Conservation (phyloP, 2,888 invertebrate genomes). For the Catocala sponsa region DNA sequence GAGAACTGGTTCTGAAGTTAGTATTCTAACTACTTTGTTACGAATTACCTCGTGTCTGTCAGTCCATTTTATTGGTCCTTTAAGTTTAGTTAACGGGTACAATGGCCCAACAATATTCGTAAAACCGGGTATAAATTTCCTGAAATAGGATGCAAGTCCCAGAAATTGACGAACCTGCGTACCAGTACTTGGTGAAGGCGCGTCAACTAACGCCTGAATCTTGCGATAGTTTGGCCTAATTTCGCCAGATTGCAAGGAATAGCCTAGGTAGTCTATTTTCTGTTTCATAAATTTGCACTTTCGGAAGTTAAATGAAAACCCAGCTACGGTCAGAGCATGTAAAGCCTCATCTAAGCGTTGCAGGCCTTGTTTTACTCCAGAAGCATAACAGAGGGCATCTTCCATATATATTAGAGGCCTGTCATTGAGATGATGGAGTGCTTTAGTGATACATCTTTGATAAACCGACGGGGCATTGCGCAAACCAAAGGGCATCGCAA, state of each 20-base stretch:
- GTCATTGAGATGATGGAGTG: neutral
- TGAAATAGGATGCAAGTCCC: constrained; percentile 39
- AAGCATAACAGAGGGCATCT: neutral
- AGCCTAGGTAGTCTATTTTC: constrained; percentile 35
- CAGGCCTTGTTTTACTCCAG: constrained; percentile 3
- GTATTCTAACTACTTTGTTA: neutral
- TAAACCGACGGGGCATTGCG: neutral
- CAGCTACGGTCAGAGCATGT: constrained; percentile 18
- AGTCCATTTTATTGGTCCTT: constrained; percentile 41
- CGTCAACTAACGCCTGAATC: constrained; percentile 25
- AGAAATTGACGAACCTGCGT: constrained; percentile 40
- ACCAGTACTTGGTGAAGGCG: constrained; percentile 25
- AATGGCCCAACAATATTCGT: neutral
- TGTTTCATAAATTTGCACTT: constrained; percentile 23
- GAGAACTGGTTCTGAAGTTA: constrained; percentile 10
- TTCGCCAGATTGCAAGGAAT: constrained; percentile 21
- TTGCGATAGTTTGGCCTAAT: constrained; percentile 36
- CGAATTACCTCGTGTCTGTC: neutral
- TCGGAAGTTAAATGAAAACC: constrained; percentile 32
- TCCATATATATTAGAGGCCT: constrained; percentile 5
- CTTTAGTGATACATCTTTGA: constrained; percentile 1
- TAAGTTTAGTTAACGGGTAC: constrained; percentile 38
- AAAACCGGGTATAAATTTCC: constrained; percentile 26
- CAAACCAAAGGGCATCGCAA: neutral
- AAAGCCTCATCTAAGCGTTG: constrained; percentile 16